Evolutionary conservation across 2,888 invertebrate species (phyloP).

Genomic region (Pecten maximus): DNA sequence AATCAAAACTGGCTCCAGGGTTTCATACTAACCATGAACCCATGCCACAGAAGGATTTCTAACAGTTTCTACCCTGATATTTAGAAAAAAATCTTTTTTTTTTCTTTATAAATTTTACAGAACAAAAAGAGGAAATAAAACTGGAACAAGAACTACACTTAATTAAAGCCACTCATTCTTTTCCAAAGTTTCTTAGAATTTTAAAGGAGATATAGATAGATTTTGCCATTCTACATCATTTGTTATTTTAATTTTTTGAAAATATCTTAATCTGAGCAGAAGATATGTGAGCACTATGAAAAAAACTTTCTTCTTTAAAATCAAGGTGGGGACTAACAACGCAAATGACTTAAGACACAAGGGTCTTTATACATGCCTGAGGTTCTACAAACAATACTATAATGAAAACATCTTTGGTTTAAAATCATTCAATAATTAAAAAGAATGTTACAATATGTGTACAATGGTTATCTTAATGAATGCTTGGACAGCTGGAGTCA

Average conservation of each 20-base stretch:
- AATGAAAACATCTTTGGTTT: constrained; percentile 31
- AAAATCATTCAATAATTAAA: constrained; percentile 28
- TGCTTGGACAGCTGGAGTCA: background rate
- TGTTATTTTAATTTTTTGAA: background rate
- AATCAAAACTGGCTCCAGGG: background rate
- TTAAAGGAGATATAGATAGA: background rate
- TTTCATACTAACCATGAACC: background rate
- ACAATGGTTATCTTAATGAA: constrained; percentile 8
- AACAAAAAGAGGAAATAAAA: background rate
- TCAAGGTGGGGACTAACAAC: constrained; percentile 17
- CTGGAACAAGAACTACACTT: background rate
- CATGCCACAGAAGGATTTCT: background rate
- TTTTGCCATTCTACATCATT: background rate
- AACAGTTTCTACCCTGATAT: background rate
- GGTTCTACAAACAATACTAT: constrained; percentile 28
- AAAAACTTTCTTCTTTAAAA: background rate
- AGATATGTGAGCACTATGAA: background rate
- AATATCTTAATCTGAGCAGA: background rate
- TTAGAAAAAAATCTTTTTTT: background rate
- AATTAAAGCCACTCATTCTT: background rate
- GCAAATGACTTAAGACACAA: background rate
- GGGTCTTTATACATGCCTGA: background rate
- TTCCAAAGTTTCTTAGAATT: background rate
- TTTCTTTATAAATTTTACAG: background rate
- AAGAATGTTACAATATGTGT: constrained; percentile 24